Conservation (phyloP, 2,888 invertebrate genomes). For the Heliconius ethilla region DNA sequence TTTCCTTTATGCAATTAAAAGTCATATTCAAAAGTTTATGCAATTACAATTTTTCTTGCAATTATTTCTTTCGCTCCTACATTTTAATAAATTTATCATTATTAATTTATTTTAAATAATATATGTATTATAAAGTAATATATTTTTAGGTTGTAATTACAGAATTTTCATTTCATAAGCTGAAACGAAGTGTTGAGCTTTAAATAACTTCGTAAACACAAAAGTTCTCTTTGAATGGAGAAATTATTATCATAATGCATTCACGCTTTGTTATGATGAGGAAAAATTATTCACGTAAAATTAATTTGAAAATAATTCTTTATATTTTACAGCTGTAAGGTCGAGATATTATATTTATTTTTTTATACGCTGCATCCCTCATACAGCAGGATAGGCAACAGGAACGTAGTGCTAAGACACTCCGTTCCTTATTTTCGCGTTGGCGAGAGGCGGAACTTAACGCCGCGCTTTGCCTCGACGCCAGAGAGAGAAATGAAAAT, state of each 20-base stretch:
- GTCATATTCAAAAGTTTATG: no score
- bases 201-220: constrained; percentile 27
- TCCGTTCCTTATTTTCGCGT: rapidly evolving
- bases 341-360: background rate
- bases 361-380: no score
- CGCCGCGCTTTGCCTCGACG: no score
- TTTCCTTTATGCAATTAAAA: no score
- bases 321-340: background rate
- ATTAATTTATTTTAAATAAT: no score
- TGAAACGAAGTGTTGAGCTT: constrained; percentile 28
- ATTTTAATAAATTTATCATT: no score
- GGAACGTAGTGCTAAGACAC: no score
- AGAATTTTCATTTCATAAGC: constrained; percentile 26
- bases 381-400: no score
- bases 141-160: constrained; percentile 10
- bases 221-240: constrained; percentile 15
- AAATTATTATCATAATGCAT: constrained; percentile 28
- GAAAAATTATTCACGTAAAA: constrained; percentile 21
- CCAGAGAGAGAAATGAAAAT: no score
- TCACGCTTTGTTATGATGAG: constrained; percentile 23
- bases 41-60: background rate
- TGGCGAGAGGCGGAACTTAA: no score
- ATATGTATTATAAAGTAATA: background rate
- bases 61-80: no score
- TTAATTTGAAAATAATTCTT: constrained; percentile 7